These are phyloP conservation scores for Pseudoatta argentina DNA, from an alignment of 1,140 invertebrate species.

Conservation along the genomic window DNA sequence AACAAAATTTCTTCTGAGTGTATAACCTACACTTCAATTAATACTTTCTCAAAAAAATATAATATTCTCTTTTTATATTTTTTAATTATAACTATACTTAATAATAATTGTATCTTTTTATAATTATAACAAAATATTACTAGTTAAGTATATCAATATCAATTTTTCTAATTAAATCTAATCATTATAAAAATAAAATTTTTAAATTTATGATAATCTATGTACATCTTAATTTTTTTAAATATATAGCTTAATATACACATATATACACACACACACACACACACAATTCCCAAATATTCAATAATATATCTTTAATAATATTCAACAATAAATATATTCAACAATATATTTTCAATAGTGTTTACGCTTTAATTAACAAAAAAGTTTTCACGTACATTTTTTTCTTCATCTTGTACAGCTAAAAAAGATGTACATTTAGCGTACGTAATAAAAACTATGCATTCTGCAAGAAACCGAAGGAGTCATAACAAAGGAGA, in stretches of 20 bases:
- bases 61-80: not conserved
- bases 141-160: too few species aligned
- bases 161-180: too few species aligned
- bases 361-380: not conserved
- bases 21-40: not conserved
- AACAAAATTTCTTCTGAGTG: not conserved
- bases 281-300: not conserved
- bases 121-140: slow-evolving; percentile 4
- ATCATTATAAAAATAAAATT: too few species aligned
- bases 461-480: too few species aligned
- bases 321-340: not conserved
- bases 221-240: too few species aligned
- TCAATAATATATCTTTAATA: not conserved
- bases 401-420: not conserved
- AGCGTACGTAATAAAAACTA: not conserved
- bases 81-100: not conserved
- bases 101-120: not conserved
- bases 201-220: too few species aligned
- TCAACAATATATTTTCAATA: not conserved
- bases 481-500: not conserved
- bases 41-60: not conserved
- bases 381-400: not conserved
- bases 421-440: not conserved
- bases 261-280: too few species aligned
- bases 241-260: too few species aligned